Conservation (phyloP, 2,888 invertebrate genomes). For the Nudaria mundana region DNA sequence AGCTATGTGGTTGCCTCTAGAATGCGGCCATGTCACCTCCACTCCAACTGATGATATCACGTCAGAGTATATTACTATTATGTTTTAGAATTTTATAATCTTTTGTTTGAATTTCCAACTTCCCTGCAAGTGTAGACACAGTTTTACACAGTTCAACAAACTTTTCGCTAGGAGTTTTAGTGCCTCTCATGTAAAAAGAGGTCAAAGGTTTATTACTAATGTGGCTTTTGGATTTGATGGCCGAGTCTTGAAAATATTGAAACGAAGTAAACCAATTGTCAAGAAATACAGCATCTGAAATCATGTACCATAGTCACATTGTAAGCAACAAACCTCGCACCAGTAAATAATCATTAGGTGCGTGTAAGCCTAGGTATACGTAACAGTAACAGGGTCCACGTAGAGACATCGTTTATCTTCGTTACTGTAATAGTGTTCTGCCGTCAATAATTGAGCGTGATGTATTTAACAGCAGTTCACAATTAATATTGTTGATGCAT, state of each 20-base stretch:
- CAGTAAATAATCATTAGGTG: conserved; percentile 20
- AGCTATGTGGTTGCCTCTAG: conserved; percentile 22
- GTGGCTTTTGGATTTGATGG: too few relatives aligned
- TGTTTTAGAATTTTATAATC: background rate
- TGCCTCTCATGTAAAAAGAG: too few relatives aligned
- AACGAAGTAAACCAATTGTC: too few relatives aligned
- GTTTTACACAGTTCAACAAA: too few relatives aligned
- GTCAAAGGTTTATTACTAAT: too few relatives aligned
- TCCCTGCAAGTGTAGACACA: too few relatives aligned
- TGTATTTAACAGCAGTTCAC: conserved; percentile 31
- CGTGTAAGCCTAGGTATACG: conserved; percentile 19
- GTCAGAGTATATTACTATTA: conserved; percentile 1
- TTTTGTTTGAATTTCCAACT: too few relatives aligned
- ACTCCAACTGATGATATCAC: conserved; percentile 18
- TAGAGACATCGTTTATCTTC: conserved; percentile 41
- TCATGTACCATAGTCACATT: background rate
- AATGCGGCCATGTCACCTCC: conserved; percentile 25
- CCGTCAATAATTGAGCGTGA: conserved; percentile 42
- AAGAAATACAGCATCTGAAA: too few relatives aligned
- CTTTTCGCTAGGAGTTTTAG: too few relatives aligned
- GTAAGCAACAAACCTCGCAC: conserved; percentile 13
- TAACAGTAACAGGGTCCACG: conserved; percentile 35
- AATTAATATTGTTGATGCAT: conserved; percentile 3
- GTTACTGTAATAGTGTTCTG: conserved; percentile 36
- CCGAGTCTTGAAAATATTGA: too few relatives aligned